These are phyloP conservation scores for Stigmatopora nigra DNA, from an alignment of 2,113 vertebrate species.

Conservation along the genomic window DNA sequence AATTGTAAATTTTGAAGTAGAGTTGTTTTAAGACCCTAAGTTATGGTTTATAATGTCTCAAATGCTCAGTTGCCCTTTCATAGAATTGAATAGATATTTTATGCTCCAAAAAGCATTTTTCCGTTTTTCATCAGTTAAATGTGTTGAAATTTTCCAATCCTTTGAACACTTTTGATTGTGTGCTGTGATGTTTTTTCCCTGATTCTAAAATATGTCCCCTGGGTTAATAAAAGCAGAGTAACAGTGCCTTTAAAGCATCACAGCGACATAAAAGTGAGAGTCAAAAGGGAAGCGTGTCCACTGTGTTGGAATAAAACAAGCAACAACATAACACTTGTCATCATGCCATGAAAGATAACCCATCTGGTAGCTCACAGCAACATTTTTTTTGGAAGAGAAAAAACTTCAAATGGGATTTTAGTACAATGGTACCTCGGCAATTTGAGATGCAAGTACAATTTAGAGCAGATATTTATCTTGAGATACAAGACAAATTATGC, in stretches of 20 bases:
- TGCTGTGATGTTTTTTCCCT: background rate
- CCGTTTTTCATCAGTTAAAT: too few species aligned
- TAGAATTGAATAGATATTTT: too few species aligned
- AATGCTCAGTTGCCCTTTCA: too few species aligned
- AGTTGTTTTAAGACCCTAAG: too few species aligned
- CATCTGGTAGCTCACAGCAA: conserved; percentile 29
- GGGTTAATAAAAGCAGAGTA: background rate
- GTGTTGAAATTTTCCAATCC: too few species aligned
- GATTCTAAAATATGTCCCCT: background rate
- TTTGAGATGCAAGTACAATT: too few species aligned
- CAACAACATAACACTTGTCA: conserved; percentile 21
- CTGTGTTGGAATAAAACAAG: conserved; percentile 6
- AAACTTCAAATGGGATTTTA: conserved; percentile 34
- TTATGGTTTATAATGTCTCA: too few species aligned
- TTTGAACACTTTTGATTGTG: background rate
- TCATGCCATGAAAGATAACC: conserved; percentile 34
- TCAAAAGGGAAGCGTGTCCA: background rate
- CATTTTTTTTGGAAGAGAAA: conserved; percentile 26
- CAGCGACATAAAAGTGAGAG: background rate
- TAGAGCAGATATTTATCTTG: too few species aligned
- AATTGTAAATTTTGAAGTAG: too few species aligned
- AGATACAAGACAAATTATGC: too few species aligned
- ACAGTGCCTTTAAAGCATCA: background rate
- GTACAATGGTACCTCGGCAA: too few species aligned
- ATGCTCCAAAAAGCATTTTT: too few species aligned